Conservation (phyloP, 2,888 invertebrate genomes). For the Macrosiphum euphorbiae region DNA sequence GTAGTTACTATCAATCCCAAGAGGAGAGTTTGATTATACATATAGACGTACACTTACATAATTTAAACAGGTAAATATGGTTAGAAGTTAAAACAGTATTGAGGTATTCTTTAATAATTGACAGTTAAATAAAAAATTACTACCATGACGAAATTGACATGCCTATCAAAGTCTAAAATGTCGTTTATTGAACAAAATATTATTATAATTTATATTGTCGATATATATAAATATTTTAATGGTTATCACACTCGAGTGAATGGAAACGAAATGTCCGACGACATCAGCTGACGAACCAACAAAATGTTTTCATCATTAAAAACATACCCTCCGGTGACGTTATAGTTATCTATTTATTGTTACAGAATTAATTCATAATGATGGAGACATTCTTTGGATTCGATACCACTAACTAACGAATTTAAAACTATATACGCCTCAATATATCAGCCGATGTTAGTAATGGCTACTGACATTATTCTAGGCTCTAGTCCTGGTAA, state of each 20-base stretch:
- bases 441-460: background rate
- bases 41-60: background rate
- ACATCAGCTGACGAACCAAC: background rate
- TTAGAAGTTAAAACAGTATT: background rate
- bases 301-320: background rate
- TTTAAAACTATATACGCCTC: background rate
- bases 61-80: background rate
- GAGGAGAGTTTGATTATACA: background rate
- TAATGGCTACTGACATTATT: too few relatives aligned
- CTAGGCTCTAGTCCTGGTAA: background rate
- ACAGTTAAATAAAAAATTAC: background rate
- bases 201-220: background rate
- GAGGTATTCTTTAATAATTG: background rate
- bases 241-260: background rate
- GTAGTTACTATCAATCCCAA: background rate
- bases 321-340: background rate
- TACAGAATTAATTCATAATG: background rate
- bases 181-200: background rate
- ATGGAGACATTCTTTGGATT: background rate
- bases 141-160: background rate
- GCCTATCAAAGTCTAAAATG: background rate
- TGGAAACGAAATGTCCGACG: background rate
- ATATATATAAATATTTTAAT: background rate
- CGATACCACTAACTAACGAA: background rate
- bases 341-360: background rate